Evolutionary conservation across 2,113 vertebrate genomes (phyloP).

Genomic region (Puffinus mauretanicus): DNA sequence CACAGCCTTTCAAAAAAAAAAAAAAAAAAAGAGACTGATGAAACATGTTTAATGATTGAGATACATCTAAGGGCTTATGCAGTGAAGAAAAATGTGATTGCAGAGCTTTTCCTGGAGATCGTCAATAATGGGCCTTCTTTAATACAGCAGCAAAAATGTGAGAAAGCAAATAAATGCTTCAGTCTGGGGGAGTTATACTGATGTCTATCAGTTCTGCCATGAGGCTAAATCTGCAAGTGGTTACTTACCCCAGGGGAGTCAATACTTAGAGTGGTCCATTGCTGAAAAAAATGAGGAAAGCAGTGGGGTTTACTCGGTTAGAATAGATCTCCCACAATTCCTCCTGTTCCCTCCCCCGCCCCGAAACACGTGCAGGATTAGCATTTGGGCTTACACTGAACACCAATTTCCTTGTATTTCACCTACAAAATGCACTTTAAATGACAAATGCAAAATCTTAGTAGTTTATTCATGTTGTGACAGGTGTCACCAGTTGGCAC

Average conservation of each 20-base stretch:
- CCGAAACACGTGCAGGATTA: not conserved
- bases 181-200: not conserved
- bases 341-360: not conserved
- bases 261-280: not conserved
- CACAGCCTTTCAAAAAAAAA: not conserved
- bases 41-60: not conserved
- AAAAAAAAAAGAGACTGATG: not conserved
- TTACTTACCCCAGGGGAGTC: not conserved
- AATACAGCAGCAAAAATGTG: not conserved
- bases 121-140: not conserved
- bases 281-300: not conserved
- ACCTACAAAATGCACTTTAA: not conserved
- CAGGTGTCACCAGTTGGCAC: conserved; percentile 25
- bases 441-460: not conserved
- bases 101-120: not conserved
- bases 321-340: not conserved
- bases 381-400: not conserved
- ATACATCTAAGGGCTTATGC: not conserved
- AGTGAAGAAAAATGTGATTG: not conserved
- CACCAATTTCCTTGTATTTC: conserved; percentile 11
- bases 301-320: not conserved
- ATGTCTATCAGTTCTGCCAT: not conserved
- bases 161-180: not conserved
- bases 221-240: not conserved
- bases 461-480: conserved; percentile 17